Evolutionary conservation across 1,140 invertebrate genomes (phyloP), one percentile per base, ranked within the genome.

Genomic region (Agrilus planipennis): DNA sequence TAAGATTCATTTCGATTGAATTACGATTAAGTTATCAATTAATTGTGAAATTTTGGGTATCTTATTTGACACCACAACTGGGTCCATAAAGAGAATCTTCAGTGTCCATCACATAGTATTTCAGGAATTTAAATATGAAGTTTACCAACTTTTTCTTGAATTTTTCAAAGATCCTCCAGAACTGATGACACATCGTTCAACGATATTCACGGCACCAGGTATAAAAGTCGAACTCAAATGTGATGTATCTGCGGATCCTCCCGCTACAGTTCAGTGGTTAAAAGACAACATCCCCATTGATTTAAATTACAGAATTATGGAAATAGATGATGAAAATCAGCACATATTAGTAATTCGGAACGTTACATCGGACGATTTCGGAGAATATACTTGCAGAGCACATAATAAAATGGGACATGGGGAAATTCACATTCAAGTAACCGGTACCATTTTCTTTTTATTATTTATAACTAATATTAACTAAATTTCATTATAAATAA

Each of bases 301-400:
- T 3, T 65, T 72, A 32, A 72, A 76, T 28, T 64, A 68, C 10
- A 68, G 79, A 52, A 65, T 81, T 23, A 54, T 75, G 9, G 63
- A 67, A n/a, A 64, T 73, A 31, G 63, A 63, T 3, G 57, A 65
- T 18, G 75, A 70, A 5, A 70, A 75, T 39, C 65, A 72, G 21
- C 71, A 86, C 47, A 70, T 69, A 46, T 57, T 89, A 18, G 67
- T 81, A 21, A 77, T 89, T 41, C 69, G 72, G 30, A 74, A 71
- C n/a, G 77, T 84, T 0, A 67, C 70, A 9, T 67, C 68, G 28
- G 62, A 65, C 1, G 84, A 90, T 59, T 76, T 87, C 40, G 85
- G 84, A 0, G 72, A 73, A 46, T 89, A 88, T 54, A 73, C 77
- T 1, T 89, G 85, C 57, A 68, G 73, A 18, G 85, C 82, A 0